These are phyloP conservation scores for Penaeus indicus DNA, from an alignment of 1,140 invertebrate species.

Conservation along the genomic window DNA sequence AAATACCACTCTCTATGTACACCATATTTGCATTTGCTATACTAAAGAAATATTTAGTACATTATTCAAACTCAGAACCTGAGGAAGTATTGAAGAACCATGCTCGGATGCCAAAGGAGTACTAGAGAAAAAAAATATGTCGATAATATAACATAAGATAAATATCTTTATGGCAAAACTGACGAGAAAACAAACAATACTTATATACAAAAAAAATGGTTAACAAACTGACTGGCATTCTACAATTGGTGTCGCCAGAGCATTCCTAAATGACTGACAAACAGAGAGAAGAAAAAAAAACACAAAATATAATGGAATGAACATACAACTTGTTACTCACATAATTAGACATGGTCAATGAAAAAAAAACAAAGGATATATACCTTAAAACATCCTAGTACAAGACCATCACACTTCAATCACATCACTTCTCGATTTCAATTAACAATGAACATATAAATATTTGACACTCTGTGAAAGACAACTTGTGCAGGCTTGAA, in stretches of 20 bases:
- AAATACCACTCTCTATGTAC: too few relatives aligned
- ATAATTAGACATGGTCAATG: too few relatives aligned
- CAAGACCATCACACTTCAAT: slow-evolving; percentile 12
- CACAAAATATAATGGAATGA: too few relatives aligned
- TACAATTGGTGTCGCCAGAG: too few relatives aligned
- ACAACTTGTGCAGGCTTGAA: slow-evolving; percentile 51
- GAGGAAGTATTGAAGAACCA: slow-evolving; percentile 39
- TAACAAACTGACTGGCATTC: too few relatives aligned
- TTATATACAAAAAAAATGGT: too few relatives aligned
- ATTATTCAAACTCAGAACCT: slow-evolving; percentile 43
- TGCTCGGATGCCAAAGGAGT: slow-evolving; percentile 28
- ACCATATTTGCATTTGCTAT: slow-evolving; percentile 36
- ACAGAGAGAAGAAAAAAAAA: too few relatives aligned
- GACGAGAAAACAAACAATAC: too few relatives aligned
- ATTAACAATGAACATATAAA: slow-evolving; percentile 58
- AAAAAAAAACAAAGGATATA: neutral
- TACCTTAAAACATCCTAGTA: slow-evolving; percentile 1
- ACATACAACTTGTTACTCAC: too few relatives aligned
- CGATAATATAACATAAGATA: neutral
- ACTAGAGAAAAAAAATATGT: neutral
- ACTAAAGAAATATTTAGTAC: slow-evolving; percentile 34
- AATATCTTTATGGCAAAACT: neutral
- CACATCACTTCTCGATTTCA: slow-evolving; percentile 39
- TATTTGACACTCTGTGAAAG: slow-evolving; percentile 63
- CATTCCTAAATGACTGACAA: too few relatives aligned